Evolutionary conservation across 1,140 invertebrate genomes (phyloP), one percentile per base, ranked within the genome.

Genomic region (Orius insidiosus): DNA sequence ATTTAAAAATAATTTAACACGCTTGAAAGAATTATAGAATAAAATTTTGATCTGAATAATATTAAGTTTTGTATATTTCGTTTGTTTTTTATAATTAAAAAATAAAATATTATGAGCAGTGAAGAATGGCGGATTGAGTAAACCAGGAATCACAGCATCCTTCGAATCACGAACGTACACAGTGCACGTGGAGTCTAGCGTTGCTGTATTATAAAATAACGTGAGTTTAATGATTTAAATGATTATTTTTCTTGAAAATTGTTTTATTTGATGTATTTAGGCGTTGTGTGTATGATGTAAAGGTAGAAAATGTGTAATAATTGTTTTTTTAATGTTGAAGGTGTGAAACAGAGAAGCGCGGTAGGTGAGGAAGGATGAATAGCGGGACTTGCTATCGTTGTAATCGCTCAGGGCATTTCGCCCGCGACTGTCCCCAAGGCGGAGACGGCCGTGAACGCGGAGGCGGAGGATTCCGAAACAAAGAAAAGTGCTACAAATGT

Each of bases 401-500:
- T 67, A 85, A 86, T 64, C 73, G 80, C 56, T 76, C 76, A 57
- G 83, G 82, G 49, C 85, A 88, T 64, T 87, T 83, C 63, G 84
- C 84, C 58, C 71, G 85, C 53, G 83, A 87, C 62, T 88, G 85
- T 62, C 78, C 75, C 62, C 78, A 75, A 35, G 55, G 52, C 32
- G 57, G 53, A 13, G 51, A 50, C 24, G 70, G 74, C 34, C 44
- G 49, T 31, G 47, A 49, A 4, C 47, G 54, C 14, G 53, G 63
- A 44, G 74, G 72, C 47, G 62, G 58, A 15, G 59, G 58, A 52
- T 63, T 65, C 44, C 65, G 76, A 53, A 67, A 68, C 33, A 74
- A 77, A 52, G 80, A 84, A 55, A 85, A 85, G 68, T 94, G 89
- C 68, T 93, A 85, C 75, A 93, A 90, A 68, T 96, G 89, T 68